Conservation (phyloP, 2,888 invertebrate genomes). For the Hydropsyche betteni region DNA sequence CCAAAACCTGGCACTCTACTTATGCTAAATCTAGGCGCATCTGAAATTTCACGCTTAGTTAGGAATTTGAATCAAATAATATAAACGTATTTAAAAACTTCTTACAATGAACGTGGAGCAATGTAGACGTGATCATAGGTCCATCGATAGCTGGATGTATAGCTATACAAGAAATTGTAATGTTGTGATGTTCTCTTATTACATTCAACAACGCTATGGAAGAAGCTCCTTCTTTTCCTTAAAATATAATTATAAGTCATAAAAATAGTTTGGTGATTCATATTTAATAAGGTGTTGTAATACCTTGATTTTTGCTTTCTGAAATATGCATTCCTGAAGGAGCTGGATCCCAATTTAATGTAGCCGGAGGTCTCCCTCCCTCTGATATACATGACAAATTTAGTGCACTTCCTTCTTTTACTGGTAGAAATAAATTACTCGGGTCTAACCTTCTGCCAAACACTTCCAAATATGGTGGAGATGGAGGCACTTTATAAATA, state of each 20-base stretch:
- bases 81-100: slow-evolving; percentile 2
- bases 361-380: slow-evolving; percentile 63
- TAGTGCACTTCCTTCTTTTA: slow-evolving; percentile 84
- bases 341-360: slow-evolving; percentile 43
- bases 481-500: slow-evolving; percentile 75
- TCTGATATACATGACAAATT: slow-evolving; percentile 87
- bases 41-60: slow-evolving; percentile 63
- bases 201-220: slow-evolving; percentile 77
- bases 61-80: slow-evolving; percentile 22
- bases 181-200: slow-evolving; percentile 86
- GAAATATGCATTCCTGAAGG: background rate
- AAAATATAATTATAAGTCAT: background rate
- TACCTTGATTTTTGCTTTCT: background rate
- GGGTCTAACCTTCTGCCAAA: slow-evolving; percentile 86
- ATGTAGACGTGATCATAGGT: slow-evolving; percentile 68
- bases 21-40: slow-evolving; percentile 92
- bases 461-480: slow-evolving; percentile 85
- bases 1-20: slow-evolving; percentile 94
- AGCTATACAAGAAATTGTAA: slow-evolving; percentile 83
- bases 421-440: slow-evolving; percentile 87
- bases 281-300: background rate
- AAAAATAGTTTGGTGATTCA: background rate
- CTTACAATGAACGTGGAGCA: slow-evolving; percentile 73
- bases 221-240: slow-evolving; percentile 78
- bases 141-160: slow-evolving; percentile 71